Percentiles rank a stretch among this genome's conserved stretches.
These are phyloP conservation scores for Cynopterus brachyotis DNA, from an alignment of 2,113 vertebrate species.

Conservation along the genomic window DNA sequence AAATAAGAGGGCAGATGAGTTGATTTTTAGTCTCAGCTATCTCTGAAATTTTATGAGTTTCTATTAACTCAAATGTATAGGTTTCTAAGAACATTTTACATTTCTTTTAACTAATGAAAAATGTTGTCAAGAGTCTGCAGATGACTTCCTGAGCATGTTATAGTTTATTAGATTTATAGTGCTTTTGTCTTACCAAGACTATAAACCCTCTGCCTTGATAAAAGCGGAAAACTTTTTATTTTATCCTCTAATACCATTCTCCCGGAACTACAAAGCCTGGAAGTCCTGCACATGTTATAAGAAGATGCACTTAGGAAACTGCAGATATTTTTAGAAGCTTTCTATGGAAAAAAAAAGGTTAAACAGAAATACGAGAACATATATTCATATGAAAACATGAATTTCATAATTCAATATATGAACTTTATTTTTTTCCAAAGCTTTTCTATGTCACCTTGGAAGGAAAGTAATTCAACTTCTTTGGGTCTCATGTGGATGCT, in stretches of 20 bases:
- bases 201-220: neutral
- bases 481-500: neutral
- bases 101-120: neutral
- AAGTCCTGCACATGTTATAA: neutral
- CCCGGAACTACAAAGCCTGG: neutral
- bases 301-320: neutral
- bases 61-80: neutral
- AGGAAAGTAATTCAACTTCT: neutral
- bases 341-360: neutral
- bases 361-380: neutral
- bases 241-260: neutral
- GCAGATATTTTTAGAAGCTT: neutral
- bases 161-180: neutral
- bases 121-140: neutral
- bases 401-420: neutral
- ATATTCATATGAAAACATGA: too few relatives aligned
- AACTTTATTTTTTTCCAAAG: neutral
- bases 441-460: neutral
- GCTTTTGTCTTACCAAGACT: neutral
- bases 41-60: neutral
- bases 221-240: neutral
- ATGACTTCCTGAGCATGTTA: neutral
- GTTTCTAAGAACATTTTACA: neutral
- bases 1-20: neutral
- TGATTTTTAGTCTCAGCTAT: neutral